Conservation (phyloP, 37 sponge, comb jelly and placozoan species). For the Geodia barretti region DNA sequence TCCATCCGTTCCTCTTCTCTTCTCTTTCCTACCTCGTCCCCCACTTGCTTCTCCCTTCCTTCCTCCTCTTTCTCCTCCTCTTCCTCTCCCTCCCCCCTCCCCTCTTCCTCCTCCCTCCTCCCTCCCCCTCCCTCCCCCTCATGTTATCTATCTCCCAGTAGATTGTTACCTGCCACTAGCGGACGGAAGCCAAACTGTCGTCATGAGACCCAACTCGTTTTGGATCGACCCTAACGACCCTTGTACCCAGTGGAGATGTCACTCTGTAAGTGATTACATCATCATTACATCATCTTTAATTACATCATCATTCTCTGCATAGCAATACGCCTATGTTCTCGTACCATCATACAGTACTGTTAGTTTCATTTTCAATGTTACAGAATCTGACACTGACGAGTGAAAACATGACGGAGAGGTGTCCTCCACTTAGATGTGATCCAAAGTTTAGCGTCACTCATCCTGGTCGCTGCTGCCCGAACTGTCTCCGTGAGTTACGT, state of each 20-base stretch:
- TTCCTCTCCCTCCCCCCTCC: not conserved
- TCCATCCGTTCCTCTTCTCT: too few relatives aligned
- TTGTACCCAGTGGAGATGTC: not conserved
- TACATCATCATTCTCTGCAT: too few relatives aligned
- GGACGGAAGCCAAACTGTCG: not conserved
- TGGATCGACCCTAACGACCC: not conserved
- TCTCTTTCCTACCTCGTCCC: too few relatives aligned
- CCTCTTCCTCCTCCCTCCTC: not conserved
- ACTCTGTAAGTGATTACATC: not conserved
- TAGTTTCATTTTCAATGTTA: too few relatives aligned
- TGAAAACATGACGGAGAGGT: not conserved
- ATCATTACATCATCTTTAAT: too few relatives aligned
- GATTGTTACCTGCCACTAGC: not conserved
- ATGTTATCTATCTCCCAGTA: too few relatives aligned
- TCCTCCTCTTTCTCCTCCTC: not conserved
- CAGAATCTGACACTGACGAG: not conserved
- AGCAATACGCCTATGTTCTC: not conserved
- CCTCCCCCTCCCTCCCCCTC: not conserved
- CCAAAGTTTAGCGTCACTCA: not conserved
- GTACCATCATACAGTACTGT: too few relatives aligned
- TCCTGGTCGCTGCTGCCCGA: not conserved
- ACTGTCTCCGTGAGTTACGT: not conserved
- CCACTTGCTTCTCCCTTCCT: too few relatives aligned
- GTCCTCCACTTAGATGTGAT: not conserved
- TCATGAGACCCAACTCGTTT: not conserved